Evolutionary conservation across 2,113 vertebrate species (phyloP), one percentile per base, ranked within the genome.

Genomic region (Hydropotes inermis): DNA sequence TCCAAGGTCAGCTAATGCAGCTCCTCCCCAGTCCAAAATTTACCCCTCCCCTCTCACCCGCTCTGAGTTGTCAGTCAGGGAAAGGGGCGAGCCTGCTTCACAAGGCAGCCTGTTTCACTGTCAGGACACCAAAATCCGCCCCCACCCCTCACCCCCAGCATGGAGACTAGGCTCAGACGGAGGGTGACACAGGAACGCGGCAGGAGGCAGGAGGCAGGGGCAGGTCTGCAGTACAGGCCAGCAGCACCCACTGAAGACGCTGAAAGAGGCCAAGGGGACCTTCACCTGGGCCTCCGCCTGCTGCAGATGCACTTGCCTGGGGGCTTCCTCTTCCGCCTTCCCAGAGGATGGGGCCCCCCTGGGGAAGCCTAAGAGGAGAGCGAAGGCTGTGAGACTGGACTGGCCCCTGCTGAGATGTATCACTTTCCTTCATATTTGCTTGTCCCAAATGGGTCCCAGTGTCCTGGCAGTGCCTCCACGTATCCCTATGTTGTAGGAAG

Each of bases 31-130:
- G 16, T 9, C n/a, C 25, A 45, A 74, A 64, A 28, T 14, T 4
- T 74, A 30, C 36, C 17, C 36, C 64, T 27, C 11, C 10, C 14
- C 17, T 2, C 1, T 12, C 1, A 7, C 1, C 57, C 4, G 0
- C 6, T 55, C 21, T 1, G 1, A 74, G 67, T 60, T 36, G 78
- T 58, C 43, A 36, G 6, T 39, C 28, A 7, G 13, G 15, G 27
- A 30, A 0, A 39, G 15, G 28, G 11, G 19, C 1, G 0, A 0
- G 45, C 52, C 45, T 55, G 21, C 36, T 52, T 57, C 45, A 12
- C 30, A 9, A 36, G 15, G 25, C 84, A 55, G 14, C 21, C n/a
- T 33, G 30, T 87, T 90, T 47, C 58, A 33, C 45, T 67, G 16
- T 23, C 10, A 2, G 81, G 52, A 30, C 39, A 4, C 70, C 57